These are phyloP conservation scores for Mesoclemmys tuberculata DNA, from an alignment of 2,113 vertebrate species.

Conservation along the genomic window DNA sequence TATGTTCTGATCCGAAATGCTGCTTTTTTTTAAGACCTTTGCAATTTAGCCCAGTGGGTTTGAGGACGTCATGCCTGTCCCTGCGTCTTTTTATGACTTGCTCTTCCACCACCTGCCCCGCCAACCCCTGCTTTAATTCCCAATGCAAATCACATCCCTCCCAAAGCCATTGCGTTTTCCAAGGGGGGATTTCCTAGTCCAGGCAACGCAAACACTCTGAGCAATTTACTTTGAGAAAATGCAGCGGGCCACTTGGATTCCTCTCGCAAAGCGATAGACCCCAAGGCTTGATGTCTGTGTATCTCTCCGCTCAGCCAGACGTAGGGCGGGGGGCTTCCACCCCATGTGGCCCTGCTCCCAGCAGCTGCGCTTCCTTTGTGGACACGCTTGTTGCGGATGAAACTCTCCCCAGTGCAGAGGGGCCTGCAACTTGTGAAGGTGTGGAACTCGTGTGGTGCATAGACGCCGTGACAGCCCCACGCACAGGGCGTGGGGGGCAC, in stretches of 20 bases:
- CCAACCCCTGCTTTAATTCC: constrained; percentile 28
- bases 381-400: too few relatives aligned
- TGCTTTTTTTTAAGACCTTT: constrained; percentile 44
- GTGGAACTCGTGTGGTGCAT: too few relatives aligned
- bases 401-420: too few relatives aligned
- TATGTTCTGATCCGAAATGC: constrained; percentile 29
- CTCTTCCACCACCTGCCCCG: background rate
- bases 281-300: rapidly evolving
- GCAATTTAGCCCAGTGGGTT: constrained; percentile 50
- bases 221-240: constrained; percentile 18
- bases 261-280: background rate
- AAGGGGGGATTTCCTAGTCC: constrained; percentile 28
- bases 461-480: too few relatives aligned
- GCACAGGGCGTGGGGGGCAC: too few relatives aligned
- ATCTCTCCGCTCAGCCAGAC: background rate
- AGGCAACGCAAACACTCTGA: background rate
- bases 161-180: constrained; percentile 52
- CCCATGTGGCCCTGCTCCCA: background rate
- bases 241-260: background rate
- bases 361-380: background rate
- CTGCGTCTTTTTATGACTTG: constrained; percentile 44
- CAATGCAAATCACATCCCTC: constrained; percentile 60
- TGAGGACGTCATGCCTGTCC: constrained; percentile 39
- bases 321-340: rapidly evolving
- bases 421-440: too few relatives aligned